These are phyloP conservation scores for Zosterops lateralis DNA, from an alignment of 2,113 vertebrate species.

Conservation along the genomic window DNA sequence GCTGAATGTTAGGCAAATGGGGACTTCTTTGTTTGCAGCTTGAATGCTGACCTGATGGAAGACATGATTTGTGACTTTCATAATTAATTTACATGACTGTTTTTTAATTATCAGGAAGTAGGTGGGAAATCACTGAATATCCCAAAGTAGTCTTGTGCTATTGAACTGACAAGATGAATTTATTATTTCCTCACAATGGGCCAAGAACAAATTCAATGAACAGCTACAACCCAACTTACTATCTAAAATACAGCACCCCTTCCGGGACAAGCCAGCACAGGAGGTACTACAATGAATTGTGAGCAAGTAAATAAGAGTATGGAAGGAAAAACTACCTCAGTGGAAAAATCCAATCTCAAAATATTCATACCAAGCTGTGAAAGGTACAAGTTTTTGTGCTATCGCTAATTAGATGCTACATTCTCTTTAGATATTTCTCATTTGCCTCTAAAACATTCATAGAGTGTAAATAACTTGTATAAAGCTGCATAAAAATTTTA, in stretches of 20 bases:
- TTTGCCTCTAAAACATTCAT: background rate
- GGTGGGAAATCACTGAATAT: slow-evolving; percentile 6
- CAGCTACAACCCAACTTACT: background rate
- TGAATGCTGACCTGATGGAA: background rate
- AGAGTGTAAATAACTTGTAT: background rate
- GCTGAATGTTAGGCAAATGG: background rate
- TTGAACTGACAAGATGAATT: slow-evolving; percentile 38
- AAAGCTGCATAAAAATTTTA: background rate
- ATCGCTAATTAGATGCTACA: background rate
- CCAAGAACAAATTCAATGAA: slow-evolving; percentile 8
- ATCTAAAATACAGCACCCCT: background rate
- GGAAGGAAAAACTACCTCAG: background rate
- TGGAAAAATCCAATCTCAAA: background rate
- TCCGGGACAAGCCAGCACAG: background rate
- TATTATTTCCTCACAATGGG: slow-evolving; percentile 29
- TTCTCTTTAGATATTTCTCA: background rate
- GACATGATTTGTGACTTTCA: background rate
- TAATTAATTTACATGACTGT: background rate
- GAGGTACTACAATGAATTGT: background rate
- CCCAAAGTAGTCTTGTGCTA: background rate
- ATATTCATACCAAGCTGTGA: background rate
- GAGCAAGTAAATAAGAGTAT: background rate
- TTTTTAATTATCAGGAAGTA: slow-evolving; percentile 6
- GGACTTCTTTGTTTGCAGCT: background rate
- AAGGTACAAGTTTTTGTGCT: background rate